phyloP scores from a whole-genome alignment of 2,797 vertebrate species.

The Cercopithecus diana region DNA sequence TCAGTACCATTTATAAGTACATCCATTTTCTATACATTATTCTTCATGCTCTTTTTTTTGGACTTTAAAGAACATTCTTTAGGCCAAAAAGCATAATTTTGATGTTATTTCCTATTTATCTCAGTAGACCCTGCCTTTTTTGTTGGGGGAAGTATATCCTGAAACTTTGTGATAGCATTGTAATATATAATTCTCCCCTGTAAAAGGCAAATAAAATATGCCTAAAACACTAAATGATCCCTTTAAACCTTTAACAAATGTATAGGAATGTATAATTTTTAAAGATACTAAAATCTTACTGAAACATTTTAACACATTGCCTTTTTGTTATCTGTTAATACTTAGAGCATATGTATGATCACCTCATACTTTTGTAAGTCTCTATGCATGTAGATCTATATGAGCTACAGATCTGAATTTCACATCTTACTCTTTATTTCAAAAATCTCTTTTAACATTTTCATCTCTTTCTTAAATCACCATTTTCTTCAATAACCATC shows the following conservation, averaged over 20 bases:
- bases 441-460: conserved; percentile 13
- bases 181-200: background rate
- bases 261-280: conserved; percentile 8
- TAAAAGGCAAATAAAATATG: background rate
- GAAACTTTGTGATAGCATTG: background rate
- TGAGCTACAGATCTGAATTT: background rate
- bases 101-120: background rate
- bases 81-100: background rate
- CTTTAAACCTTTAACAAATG: background rate
- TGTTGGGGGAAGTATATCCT: background rate
- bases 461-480: background rate
- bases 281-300: conserved; percentile 13
- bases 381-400: background rate
- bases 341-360: background rate
- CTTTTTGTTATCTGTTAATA: conserved; percentile 11
- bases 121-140: background rate
- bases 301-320: background rate
- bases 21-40: background rate
- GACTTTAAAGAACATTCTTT: conserved; percentile 9
- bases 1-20: background rate
- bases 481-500: background rate
- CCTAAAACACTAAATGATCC: background rate
- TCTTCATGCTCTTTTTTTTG: conserved; percentile 12
- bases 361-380: background rate
- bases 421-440: background rate